Base-by-base conservation (phyloP, 1,140 invertebrate species). In the Orchestia grillus region DNA sequence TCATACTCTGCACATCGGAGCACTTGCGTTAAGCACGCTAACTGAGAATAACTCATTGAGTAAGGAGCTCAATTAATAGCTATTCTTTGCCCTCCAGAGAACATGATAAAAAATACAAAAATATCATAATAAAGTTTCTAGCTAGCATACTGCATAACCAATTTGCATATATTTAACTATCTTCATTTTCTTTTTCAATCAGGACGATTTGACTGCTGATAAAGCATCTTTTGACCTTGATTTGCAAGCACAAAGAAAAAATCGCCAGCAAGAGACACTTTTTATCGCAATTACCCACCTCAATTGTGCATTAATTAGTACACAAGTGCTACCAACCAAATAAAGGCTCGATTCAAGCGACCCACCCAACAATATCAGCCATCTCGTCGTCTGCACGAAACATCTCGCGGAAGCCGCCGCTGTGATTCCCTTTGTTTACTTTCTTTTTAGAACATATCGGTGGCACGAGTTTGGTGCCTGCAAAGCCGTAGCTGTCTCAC, bases 401-500 rank as follows among this genome's bases (percentile, higher is more conserved):
- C 62, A 15, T 77, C 62, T 77, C 28, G 11, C 62, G 15, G 15
- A 19, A 77, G 62, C 62, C 36, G 62, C 62, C 36, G 28, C 47
- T 53, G 47, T 53, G 6, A n/a, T 53, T 77, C 62, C 62, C 15
- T 77, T 77, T 77, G 11, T 77, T 77, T 36, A 36, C 62, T 23
- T 23, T 77, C 28, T 77, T 77, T 77, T 77, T 77, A 77, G 62
- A 77, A 77, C 62, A 77, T 77, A 77, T 77, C 62, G 62, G 28
- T 28, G 62, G 62, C 62, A 77, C 62, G 62, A 23, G 62, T 36
- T 77, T 77, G 62, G 62, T 77, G 62, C 36, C 88, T 94, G 43
- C 44, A 44, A 45, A 94, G 92, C 92, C 92, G 44, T 45, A 45
- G 92, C 44, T 94, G 92, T 94, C 92, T 15, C 16, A 44, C 92